Evolutionary conservation across 2,113 vertebrate genomes (phyloP).

Genomic region (Perca flavescens): DNA sequence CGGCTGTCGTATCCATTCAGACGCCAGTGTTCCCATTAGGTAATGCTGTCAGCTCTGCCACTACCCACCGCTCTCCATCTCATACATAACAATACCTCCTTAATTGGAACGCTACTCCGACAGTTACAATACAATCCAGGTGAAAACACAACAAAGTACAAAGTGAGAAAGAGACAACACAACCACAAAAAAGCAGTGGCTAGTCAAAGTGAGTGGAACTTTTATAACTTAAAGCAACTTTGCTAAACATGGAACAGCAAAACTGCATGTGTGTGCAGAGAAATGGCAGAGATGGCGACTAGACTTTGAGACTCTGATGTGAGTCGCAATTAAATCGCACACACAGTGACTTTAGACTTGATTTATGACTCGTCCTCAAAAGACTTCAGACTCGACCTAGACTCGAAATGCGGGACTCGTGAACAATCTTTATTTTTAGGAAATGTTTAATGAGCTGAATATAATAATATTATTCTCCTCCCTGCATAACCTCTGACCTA

Average conservation of each 20-base stretch:
- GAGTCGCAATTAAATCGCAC: too few relatives aligned
- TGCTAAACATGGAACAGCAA: constrained; percentile 16
- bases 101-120: constrained; percentile 68
- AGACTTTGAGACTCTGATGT: too few relatives aligned
- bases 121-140: constrained; percentile 49
- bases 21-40: constrained; percentile 67
- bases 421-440: too few relatives aligned
- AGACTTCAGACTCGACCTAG: too few relatives aligned
- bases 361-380: too few relatives aligned
- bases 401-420: too few relatives aligned
- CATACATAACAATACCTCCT: constrained; percentile 58
- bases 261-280: constrained; percentile 15
- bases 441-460: too few relatives aligned
- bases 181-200: not conserved
- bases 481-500: too few relatives aligned
- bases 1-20: constrained; percentile 44
- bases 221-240: constrained; percentile 33
- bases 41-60: constrained; percentile 59
- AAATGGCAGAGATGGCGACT: not conserved
- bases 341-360: too few relatives aligned
- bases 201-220: constrained; percentile 23
- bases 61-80: constrained; percentile 53
- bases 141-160: constrained; percentile 18
- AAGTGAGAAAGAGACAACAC: constrained; percentile 23
- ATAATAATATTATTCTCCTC: too few relatives aligned